Evolutionary conservation across 2,113 vertebrate species (phyloP), one percentile per base, ranked within the genome.

Genomic region (Callospermophilus lateralis): DNA sequence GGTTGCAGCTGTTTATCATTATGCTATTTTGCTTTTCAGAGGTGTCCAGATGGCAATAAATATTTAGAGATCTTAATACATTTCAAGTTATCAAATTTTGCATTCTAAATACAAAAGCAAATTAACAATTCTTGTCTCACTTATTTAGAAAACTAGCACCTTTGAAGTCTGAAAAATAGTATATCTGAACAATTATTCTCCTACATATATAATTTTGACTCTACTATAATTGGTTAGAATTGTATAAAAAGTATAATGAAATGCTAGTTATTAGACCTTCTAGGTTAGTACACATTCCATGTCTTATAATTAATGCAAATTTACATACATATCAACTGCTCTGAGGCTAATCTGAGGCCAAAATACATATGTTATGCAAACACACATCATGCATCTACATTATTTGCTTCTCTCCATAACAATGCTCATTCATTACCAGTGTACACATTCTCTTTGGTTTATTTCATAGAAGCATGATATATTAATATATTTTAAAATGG

Each of bases 21-120:
- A n/a, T 89, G 51, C 55, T 90, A 53, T 34, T 96, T 95, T 88
- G 73, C 53, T 93, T 93, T 96, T 96, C 65, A 63, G 10, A 83
- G 42, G 22, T 90, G 88, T 58, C 87, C 93, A 97, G 95, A 97
- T 93, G 93, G 92, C 96, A 92, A 97, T 97, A 97, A 95, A 97
- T 97, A 97, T 97, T 97, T 97, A 97, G 93, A 16, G 89, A 95
- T 96, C 79, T 77, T 89, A 97, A 97, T 24, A 72, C 84, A 92
- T 89, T 97, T 92, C 83, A 92, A 96, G 89, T 94, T 77, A 91
- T 77, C 55, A 86, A 96, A 92, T 85, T 39, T 77, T 95, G 76
- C 22, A 84, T 77, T 96, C 83, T 79, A 95, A 96, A 93, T 84
- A 89, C 77, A 95, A 97, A 96, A 79, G 34, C 22, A 81, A 78